Base-by-base conservation (phyloP, 2,888 invertebrate genomes). In the Stegana nigrithorax region DNA sequence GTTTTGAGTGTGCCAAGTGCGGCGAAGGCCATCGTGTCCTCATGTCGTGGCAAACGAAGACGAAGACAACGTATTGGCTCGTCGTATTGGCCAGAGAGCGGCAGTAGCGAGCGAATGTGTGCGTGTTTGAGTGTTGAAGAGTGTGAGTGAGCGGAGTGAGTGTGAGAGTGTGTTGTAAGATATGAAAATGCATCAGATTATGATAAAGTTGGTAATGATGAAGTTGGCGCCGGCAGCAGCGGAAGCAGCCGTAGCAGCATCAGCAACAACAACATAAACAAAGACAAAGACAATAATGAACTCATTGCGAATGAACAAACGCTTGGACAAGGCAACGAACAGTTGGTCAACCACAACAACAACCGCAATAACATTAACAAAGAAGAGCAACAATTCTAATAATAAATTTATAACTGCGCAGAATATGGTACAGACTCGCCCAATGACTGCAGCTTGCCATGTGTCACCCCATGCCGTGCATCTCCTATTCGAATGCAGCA, bases 191-290 rank as follows among this genome's bases (percentile, higher is more conserved):
- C 23, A 6, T 2, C 42, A 32, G 10, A 17, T 19, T 44, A 19
- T 45, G 32, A 29, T 25, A 19, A 36, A 26, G 21, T 14, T 55
- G 53, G 19, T 55, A 17, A 32, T 55, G 12, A 27, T 44, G 51
- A 45, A 55, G 59, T 45, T 51, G 59, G 29, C 59, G 53, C 26
- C 45, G 59, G 23, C 36, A 29, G n/a, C 25, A 60, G 53, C 60
- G 26, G 29, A 17, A 53, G 32, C 42, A 39, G 47, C 47, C 4
- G 25, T 25, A 25, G 5, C 12, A 25, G 23, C 12, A 25, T n/a
- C 14, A 47, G 12, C 23, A 12, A 14, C 21, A 50, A 26, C 26
- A 50, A 8, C 50, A 39, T 5, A 5, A 25, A 44, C 39, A 17
- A 17, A 23, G 25, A 57, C 42, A 26, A 57, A 25, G 21, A 17